These are phyloP conservation scores for Chymomyza caudatula DNA, from an alignment of 2,888 invertebrate species.

Conservation along the genomic window DNA sequence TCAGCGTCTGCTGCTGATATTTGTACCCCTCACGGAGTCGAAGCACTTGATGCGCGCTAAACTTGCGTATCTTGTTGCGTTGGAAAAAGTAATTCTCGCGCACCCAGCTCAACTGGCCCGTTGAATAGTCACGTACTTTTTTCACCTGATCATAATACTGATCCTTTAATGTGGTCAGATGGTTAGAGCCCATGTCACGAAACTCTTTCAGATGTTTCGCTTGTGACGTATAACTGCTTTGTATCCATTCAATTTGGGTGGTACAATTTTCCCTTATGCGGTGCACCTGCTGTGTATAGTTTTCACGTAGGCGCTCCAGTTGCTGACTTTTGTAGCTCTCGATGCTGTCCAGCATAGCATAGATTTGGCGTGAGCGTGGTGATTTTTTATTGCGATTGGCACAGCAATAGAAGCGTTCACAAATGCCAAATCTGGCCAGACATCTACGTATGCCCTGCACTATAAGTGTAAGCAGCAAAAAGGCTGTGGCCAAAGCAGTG, in stretches of 20 bases:
- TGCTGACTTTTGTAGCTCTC: conserved; percentile 94
- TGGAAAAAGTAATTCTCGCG: conserved; percentile 97
- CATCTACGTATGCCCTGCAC: conserved; percentile 85
- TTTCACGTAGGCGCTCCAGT: conserved; percentile 91
- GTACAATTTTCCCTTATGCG: conserved; percentile 95
- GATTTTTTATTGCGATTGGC: conserved; percentile 83
- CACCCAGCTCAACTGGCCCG: conserved; percentile 93
- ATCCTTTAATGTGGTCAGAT: conserved; percentile 90
- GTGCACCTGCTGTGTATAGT: conserved; percentile 94
- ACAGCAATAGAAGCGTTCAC: conserved; percentile 85
- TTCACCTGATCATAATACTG: conserved; percentile 96
- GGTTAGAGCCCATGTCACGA: conserved; percentile 93
- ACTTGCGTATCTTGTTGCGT: conserved; percentile 94
- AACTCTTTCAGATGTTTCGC: conserved; percentile 91
- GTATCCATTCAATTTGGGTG: conserved; percentile 95
- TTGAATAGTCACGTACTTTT: conserved; percentile 94
- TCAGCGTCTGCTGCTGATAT: conserved; percentile 95
- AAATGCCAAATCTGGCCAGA: conserved; percentile 78
- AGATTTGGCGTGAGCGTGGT: conserved; percentile 89
- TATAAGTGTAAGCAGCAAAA: conserved; percentile 88
- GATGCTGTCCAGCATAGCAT: conserved; percentile 92
- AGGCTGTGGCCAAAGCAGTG: conserved; percentile 86
- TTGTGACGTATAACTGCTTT: conserved; percentile 93
- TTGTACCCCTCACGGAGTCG: conserved; percentile 95
- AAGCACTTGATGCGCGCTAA: conserved; percentile 94